phyloP scores from a whole-genome alignment of 2,113 vertebrate genomes.

The Acanthochromis polyacanthus region DNA sequence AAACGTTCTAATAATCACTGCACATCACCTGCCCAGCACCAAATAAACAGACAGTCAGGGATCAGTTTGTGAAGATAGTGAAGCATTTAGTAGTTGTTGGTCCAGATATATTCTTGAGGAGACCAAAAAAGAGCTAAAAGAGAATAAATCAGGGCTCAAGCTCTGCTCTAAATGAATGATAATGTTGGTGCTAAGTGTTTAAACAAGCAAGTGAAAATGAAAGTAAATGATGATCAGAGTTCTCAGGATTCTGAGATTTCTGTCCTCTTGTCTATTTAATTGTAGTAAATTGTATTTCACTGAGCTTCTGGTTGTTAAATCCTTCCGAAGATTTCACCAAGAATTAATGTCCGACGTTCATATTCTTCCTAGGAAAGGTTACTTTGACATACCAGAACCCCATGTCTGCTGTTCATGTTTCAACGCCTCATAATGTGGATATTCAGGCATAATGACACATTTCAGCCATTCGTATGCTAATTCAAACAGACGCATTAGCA shows the following conservation, averaged over 20 bases:
- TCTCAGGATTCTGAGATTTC: not conserved
- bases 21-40: too few relatives aligned
- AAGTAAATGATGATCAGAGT: not conserved
- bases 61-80: too few relatives aligned
- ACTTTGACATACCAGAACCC: slow-evolving; percentile 18
- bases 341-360: slow-evolving; percentile 5
- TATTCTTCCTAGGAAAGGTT: slow-evolving; percentile 3
- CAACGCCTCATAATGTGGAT: slow-evolving; percentile 6
- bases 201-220: not conserved
- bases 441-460: slow-evolving; percentile 11
- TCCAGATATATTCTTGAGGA: not conserved
- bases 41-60: too few relatives aligned
- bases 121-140: not conserved
- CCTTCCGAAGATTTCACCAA: slow-evolving; percentile 19
- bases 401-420: not conserved
- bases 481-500: not conserved
- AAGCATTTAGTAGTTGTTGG: too few relatives aligned
- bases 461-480: slow-evolving; percentile 7
- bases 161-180: not conserved
- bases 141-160: not conserved
- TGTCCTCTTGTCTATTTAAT: not conserved
- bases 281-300: not conserved
- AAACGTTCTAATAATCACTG: too few relatives aligned
- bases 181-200: not conserved
- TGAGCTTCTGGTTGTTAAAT: slow-evolving; percentile 2